Evolutionary conservation across 2,888 invertebrate species (phyloP).

Genomic region (Poecilobothrus nobilitatus): DNA sequence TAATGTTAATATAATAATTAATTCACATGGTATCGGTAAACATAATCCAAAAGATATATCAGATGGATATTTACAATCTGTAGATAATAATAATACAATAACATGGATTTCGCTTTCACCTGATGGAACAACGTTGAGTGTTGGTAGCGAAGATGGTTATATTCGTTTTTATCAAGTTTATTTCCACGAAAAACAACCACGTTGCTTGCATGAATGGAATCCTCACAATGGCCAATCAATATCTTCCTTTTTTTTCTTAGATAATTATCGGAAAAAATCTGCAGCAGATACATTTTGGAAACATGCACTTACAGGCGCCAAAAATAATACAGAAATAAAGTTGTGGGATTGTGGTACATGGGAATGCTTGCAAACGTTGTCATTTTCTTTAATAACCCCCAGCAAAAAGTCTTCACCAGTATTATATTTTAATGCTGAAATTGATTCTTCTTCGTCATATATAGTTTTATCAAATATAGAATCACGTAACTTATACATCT

Average conservation of each 20-base stretch:
- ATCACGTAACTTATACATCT: constrained; percentile 72
- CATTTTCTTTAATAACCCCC: constrained; percentile 45
- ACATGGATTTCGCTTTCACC: constrained; percentile 86
- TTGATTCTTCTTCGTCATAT: constrained; percentile 80
- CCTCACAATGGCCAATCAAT: constrained; percentile 84
- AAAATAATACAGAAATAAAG: constrained; percentile 82
- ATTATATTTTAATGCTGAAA: constrained; percentile 49
- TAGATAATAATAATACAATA: constrained; percentile 55
- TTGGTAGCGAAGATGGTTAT: constrained; percentile 78
- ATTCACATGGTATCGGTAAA: constrained; percentile 36
- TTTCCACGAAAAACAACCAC: constrained; percentile 60
- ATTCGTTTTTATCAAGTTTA: constrained; percentile 89
- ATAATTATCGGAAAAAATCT: constrained; percentile 79
- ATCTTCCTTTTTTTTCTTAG: constrained; percentile 85
- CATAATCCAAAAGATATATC: constrained; percentile 33
- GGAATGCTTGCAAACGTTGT: constrained; percentile 84
- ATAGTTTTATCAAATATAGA: constrained; percentile 81
- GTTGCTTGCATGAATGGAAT: constrained; percentile 86
- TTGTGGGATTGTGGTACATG: constrained; percentile 93
- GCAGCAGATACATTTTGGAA: constrained; percentile 81
- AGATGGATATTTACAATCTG: constrained; percentile 37
- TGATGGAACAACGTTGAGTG: constrained; percentile 89
- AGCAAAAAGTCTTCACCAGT: constrained; percentile 33
- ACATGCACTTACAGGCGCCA: constrained; percentile 85
- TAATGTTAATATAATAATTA: constrained; percentile 36